A percentile compares a stretch with the other conserved stretches of the same genome.
These are phyloP conservation scores for Venustoraphidia nigricollis DNA, from an alignment of 2,888 invertebrate species.

Conservation along the genomic window DNA sequence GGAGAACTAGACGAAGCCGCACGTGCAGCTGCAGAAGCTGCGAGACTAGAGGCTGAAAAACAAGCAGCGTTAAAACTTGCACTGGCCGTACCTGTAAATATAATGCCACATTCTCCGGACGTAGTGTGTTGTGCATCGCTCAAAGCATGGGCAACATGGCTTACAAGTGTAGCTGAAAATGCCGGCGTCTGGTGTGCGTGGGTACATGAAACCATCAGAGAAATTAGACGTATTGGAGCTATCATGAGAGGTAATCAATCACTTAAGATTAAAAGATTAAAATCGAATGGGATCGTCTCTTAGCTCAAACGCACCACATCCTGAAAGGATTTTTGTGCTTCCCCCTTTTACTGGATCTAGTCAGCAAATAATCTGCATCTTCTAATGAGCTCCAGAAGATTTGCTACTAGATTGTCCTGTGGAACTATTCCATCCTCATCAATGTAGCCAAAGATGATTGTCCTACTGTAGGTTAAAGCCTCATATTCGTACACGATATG, in stretches of 20 bases:
- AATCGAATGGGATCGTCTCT: too few species aligned
- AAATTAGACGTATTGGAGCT: conserved; percentile 19
- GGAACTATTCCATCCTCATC: too few species aligned
- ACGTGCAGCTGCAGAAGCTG: not conserved
- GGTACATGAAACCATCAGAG: conserved; percentile 20
- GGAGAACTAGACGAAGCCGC: not conserved
- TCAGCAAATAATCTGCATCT: too few species aligned
- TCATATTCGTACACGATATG: too few species aligned
- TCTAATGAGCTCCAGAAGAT: too few species aligned
- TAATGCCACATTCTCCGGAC: conserved; percentile 17
- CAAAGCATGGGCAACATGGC: conserved; percentile 24
- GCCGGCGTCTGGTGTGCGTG: conserved; percentile 25
- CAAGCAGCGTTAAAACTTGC: not conserved
- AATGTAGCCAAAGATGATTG: too few species aligned
- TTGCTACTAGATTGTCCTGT: too few species aligned
- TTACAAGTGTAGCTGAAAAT: conserved; percentile 23
- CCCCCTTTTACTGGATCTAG: too few species aligned
- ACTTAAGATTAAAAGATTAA: too few species aligned
- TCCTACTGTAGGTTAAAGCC: too few species aligned
- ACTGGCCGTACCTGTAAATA: not conserved
- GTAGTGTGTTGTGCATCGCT: conserved; percentile 23
- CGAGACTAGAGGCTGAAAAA: not conserved
- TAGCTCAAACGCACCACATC: too few species aligned
- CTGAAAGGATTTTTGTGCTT: too few species aligned
- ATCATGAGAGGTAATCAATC: conserved; percentile 13